Evolutionary conservation across 2,113 vertebrate species (phyloP).

Genomic region (Oncorhynchus kisutch): DNA sequence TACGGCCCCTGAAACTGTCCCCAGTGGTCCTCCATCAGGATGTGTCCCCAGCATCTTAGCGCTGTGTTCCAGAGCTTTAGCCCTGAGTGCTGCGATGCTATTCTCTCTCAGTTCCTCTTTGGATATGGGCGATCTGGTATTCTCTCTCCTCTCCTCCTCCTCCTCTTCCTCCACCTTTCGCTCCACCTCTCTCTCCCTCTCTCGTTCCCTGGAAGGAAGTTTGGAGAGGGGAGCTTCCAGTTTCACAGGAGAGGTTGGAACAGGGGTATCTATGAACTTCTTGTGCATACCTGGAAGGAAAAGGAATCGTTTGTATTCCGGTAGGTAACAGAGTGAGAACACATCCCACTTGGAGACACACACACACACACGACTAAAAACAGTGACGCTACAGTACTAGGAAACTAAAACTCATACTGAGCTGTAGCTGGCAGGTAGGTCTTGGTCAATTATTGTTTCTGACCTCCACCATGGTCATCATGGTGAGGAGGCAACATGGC

Average conservation of each 20-base stretch:
- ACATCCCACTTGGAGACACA: background rate
- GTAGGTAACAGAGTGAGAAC: slow-evolving; percentile 74
- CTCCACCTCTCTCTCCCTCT: slow-evolving; percentile 78
- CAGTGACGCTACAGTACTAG: background rate
- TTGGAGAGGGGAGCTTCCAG: slow-evolving; percentile 78
- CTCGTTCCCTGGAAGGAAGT: slow-evolving; percentile 76
- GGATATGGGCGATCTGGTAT: slow-evolving; percentile 78
- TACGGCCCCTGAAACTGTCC: slow-evolving; percentile 56
- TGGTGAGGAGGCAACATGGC: background rate
- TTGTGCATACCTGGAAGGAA: slow-evolving; percentile 98
- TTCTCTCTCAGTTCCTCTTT: slow-evolving; percentile 96
- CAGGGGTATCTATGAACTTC: slow-evolving; percentile 89
- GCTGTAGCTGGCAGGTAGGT: background rate
- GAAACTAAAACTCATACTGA: background rate
- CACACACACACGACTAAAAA: background rate
- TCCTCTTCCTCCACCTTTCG: slow-evolving; percentile 73
- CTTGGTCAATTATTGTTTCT: background rate
- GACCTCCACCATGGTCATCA: background rate
- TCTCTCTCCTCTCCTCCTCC: slow-evolving; percentile 61
- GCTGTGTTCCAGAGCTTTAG: slow-evolving; percentile 96
- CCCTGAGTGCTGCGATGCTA: slow-evolving; percentile 94
- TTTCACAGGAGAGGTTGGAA: slow-evolving; percentile 76
- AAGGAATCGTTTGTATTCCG: slow-evolving; percentile 80
- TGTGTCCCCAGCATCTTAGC: slow-evolving; percentile 92
- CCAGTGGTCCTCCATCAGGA: slow-evolving; percentile 61